Percentiles rank a stretch among this genome's conserved stretches.
phyloP scores from a whole-genome alignment of 2,113 vertebrate species.

The Pogona vitticeps region DNA sequence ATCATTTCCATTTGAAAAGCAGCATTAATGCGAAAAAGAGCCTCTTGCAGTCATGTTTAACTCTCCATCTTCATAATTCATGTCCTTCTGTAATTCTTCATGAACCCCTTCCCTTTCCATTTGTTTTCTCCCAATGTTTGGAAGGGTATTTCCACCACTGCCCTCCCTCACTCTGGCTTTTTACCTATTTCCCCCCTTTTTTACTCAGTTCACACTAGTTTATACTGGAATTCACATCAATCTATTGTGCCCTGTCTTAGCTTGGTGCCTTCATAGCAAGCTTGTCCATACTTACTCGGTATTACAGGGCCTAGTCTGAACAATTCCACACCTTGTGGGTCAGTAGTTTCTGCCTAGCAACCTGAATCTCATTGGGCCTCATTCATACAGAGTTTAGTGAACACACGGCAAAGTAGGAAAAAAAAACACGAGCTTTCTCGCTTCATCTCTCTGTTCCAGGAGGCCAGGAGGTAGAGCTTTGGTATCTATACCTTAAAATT shows the following conservation, averaged over 20 bases:
- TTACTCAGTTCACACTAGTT: neutral
- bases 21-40: conserved; percentile 31
- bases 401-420: neutral
- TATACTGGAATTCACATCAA: neutral
- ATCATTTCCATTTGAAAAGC: conserved; percentile 69
- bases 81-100: neutral
- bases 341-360: conserved; percentile 25
- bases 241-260: neutral
- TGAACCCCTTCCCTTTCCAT: neutral
- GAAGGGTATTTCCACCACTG: neutral
- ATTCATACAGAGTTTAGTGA: neutral
- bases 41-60: conserved; percentile 9
- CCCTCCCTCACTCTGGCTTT: neutral
- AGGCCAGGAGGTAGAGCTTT: neutral
- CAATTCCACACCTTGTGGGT: neutral
- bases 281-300: neutral
- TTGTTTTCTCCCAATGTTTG: neutral
- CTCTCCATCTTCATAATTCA: conserved; percentile 15
- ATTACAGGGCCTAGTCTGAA: neutral
- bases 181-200: neutral
- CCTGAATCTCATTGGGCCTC: neutral
- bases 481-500: neutral
- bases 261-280: neutral
- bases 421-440: neutral
- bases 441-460: conserved; percentile 11